Base-by-base conservation (phyloP, 2,888 invertebrate species). In the Rhopalosiphum nymphaeae region DNA sequence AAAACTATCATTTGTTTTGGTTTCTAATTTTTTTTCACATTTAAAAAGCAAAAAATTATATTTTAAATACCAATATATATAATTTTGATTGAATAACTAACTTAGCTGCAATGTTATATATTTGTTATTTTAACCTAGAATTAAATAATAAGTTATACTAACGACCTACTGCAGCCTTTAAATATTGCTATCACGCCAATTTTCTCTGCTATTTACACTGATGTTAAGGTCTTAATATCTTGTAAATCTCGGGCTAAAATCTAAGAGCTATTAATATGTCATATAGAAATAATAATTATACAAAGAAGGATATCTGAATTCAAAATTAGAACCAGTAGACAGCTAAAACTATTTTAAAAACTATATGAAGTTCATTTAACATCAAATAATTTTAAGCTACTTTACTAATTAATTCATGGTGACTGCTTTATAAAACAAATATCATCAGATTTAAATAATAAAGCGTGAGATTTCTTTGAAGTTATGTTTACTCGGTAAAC, bases 271-370 rank as follows among this genome's bases (percentile, higher is more conserved):
- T 61, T 87, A 87, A 86, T 26, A 49, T 92, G 61, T 61, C 86
- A 61, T 11, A 86, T n/a, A 46, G 46, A 86, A 26, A 57, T 92
- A 87, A 92, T 92, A 36, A 57, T 91, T 46, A 61, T 36, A 92
- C 57, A 46, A 92, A 49, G 87, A 86, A 87, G 16, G 36, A 36
- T 92, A n/a, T 92, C 36, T 92, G 86, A 61, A 36, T 92, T 49
- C 87, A 87, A 61, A 91, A 91, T 91, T 91, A 86, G 91, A 91
- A 86, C 57, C 26, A 29, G 91, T 61, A n/a, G n/a, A 42, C 21
- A n/a, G 85, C 13, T 36, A 78, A 29, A 29, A 92, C 46, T 86
- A 46, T 92, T 92, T 92, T 86, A 92, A 87, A 87, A 86, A 61
- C 86, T 11, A 87, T 86, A 86, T 36, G 53, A 87, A 87, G 78